Base-by-base conservation (phyloP, 2,888 invertebrate genomes). In the Andrena bucephala region DNA sequence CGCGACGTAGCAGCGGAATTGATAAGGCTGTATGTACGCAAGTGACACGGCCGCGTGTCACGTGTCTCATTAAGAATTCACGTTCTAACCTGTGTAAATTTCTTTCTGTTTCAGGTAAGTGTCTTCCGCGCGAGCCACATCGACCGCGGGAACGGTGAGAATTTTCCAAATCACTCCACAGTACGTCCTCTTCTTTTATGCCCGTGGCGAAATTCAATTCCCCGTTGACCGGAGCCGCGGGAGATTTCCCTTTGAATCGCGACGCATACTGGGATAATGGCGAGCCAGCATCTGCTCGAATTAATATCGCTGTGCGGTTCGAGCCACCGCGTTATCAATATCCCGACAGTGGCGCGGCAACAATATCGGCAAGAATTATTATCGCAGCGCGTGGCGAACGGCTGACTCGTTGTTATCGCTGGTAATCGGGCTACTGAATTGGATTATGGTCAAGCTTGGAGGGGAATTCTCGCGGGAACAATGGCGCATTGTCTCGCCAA, bases 31-130 rank as follows among this genome's bases (percentile, higher is more conserved):
- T 74, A 8, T 57, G 50, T 33, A 24, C 75, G 59, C 67, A 60
- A 81, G 27, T 65, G 72, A 59, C 52, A 62, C 42, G 20, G 10
- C 10, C 7, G 52, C 24, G 8, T 27, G 57, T 48, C 54, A 33
- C 59, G 60, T 68, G 72, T 59, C 29, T 54, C n/a, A 4, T 36
- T n/a, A 42, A 31, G 24, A 60, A 27, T 54, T 31, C 13, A 16
- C 10, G 8, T 42, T 59, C 50, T 68, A 54, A 66, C 52, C 8
- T 36, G 7, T 7, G 10, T 5, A 4, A 54, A 57, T 6, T 65
- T 62, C 59, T 76, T 63, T 82, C 42, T 84, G 79, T 84, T 84
- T n/a, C 79, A 84, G 84, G 84, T 84, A 83, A 84, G 84, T 75
- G 50, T n/a, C n/a, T 33, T 3, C 10, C n/a, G 10, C 24, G 8